phyloP scores from a whole-genome alignment of 2,888 invertebrate genomes.

The Patella caerulea region DNA sequence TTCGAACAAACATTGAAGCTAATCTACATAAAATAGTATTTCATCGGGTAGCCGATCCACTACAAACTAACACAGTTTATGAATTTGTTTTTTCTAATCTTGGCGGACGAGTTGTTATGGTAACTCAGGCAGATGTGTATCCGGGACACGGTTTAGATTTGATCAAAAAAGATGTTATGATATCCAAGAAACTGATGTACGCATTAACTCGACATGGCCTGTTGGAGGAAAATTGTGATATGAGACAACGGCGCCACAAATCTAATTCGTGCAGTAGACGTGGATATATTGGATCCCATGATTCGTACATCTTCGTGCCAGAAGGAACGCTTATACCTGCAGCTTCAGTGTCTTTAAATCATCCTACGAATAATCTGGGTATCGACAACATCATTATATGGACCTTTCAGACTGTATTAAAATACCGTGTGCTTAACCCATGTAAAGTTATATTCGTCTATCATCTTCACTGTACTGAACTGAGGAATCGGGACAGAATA shows the following conservation, averaged over 20 bases:
- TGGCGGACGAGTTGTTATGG: conserved; percentile 18
- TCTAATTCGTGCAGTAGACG: not conserved
- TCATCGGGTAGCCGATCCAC: no score
- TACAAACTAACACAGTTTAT: not conserved
- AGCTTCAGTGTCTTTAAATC: not conserved
- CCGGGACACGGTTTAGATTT: conserved; percentile 19
- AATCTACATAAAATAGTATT: no score
- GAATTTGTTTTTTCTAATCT: conserved; percentile 18
- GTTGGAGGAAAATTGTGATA: conserved; percentile 20
- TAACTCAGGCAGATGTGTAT: conserved; percentile 22
- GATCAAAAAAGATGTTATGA: conserved; percentile 6
- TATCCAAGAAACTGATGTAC: conserved; percentile 15
- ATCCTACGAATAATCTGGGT: not conserved
- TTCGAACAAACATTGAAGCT: not conserved
- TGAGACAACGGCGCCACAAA: conserved; percentile 7
- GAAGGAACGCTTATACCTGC: not conserved
- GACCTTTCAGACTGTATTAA: conserved; percentile 15
- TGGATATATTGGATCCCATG: conserved; percentile 19
- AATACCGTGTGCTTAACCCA: conserved; percentile 24
- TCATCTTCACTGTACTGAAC: conserved; percentile 18
- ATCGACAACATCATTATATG: conserved; percentile 21
- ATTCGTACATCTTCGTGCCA: conserved; percentile 22
- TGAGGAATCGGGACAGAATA: conserved; percentile 9
- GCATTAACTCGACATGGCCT: conserved; percentile 21
- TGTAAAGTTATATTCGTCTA: conserved; percentile 22